Conservation (phyloP, 2,888 invertebrate genomes). For the Thymelicus sylvestris region DNA sequence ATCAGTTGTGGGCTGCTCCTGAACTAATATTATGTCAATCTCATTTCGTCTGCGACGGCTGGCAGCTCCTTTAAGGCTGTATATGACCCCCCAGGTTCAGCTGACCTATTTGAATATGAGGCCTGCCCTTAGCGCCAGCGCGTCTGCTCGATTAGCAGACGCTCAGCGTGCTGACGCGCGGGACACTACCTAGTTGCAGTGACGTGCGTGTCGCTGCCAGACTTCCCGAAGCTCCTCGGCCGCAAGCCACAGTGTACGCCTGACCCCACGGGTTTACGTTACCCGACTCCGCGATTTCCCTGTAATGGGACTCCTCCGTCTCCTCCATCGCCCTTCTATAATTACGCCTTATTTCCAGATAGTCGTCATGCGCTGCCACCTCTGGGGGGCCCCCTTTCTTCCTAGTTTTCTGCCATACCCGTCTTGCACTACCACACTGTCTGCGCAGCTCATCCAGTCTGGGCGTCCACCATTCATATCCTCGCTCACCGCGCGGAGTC, state of each 20-base stretch:
- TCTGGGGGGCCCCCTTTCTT: conserved; percentile 8
- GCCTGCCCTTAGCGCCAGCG: conserved; percentile 1
- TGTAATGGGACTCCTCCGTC: conserved; percentile 28
- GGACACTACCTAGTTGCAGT: neutral
- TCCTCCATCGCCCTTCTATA: conserved; percentile 14
- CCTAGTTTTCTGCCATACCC: conserved; percentile 39
- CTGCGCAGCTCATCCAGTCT: conserved; percentile 30
- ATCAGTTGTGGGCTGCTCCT: neutral
- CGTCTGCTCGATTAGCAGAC: conserved; percentile 1
- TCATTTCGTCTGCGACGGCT: neutral
- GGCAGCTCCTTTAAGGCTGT: neutral
- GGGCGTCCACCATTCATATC: conserved; percentile 42
- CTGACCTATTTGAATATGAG: neutral
- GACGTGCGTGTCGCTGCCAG: neutral
- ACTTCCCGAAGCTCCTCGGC: neutral
- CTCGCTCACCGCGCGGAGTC: neutral
- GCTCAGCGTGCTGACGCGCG: neutral
- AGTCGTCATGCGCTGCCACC: neutral
- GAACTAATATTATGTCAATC: neutral
- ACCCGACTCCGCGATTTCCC: conserved; percentile 35
- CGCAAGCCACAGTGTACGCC: conserved; percentile 36
- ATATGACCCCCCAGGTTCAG: neutral
- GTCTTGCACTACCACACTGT: neutral
- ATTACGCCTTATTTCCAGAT: neutral
- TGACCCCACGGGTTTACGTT: conserved; percentile 42